A percentile compares a stretch with the other conserved stretches of the same genome.
Evolutionary conservation across 2,888 invertebrate species (phyloP).

Genomic region (Catocala nupta): DNA sequence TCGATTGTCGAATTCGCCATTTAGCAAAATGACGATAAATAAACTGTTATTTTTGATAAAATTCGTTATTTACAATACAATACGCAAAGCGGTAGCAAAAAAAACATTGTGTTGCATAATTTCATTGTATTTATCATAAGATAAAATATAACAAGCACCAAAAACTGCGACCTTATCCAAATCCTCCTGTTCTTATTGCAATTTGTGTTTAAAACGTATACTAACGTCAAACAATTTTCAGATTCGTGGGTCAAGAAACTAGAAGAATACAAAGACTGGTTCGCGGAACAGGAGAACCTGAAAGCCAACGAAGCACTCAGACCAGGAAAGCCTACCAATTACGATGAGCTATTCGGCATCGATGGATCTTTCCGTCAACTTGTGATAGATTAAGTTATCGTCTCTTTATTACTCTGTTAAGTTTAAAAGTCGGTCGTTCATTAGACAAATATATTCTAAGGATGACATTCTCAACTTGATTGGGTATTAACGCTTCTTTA

Average conservation of each 20-base stretch:
- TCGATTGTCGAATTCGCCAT: no score
- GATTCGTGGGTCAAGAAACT: constrained; percentile 93
- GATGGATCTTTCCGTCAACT: constrained; percentile 96
- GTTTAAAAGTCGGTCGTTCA: constrained; percentile 34
- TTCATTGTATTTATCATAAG: no score
- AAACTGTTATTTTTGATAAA: no score
- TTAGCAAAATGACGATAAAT: no score
- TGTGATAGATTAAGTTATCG: constrained; percentile 89
- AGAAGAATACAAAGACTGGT: constrained; percentile 93
- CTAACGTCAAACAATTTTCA: constrained; percentile 63
- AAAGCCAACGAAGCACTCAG: constrained; percentile 93
- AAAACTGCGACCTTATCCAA: no score
- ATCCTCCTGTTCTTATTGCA: no score
- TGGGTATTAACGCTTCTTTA: constrained; percentile 52
- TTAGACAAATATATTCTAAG: constrained; percentile 1
- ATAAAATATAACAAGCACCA: no score
- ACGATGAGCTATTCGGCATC: constrained; percentile 95
- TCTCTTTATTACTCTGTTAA: constrained; percentile 29
- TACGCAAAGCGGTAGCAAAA: background rate
- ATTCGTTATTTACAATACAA: no score
- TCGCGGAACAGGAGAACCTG: constrained; percentile 91
- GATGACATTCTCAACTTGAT: constrained; percentile 47
- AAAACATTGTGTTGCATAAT: no score
- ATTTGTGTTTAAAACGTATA: background rate
- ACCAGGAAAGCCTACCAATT: constrained; percentile 94